Percentiles rank a stretch among this genome's conserved stretches.
phyloP scores from a whole-genome alignment of 2,888 invertebrate species.

The Gymnoscelis rufifasciata region DNA sequence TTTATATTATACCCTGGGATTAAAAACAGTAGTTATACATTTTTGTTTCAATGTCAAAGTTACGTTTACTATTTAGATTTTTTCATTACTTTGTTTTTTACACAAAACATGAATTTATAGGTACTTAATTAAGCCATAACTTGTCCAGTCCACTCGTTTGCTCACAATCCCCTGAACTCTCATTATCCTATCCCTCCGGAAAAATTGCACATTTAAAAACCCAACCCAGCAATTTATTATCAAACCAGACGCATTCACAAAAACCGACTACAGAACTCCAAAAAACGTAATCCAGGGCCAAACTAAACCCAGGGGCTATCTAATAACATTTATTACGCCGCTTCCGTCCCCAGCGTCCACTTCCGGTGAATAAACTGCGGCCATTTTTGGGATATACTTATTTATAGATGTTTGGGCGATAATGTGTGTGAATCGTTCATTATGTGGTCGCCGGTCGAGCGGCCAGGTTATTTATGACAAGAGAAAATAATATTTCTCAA shows the following conservation, averaged over 20 bases:
- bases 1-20: too few relatives aligned
- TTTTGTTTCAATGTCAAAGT: too few relatives aligned
- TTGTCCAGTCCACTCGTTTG: too few relatives aligned
- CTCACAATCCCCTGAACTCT: constrained; percentile 11
- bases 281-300: constrained; percentile 61
- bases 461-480: constrained; percentile 21
- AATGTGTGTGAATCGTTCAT: constrained; percentile 65
- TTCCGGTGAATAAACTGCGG: constrained; percentile 76
- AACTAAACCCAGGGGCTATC: constrained; percentile 78
- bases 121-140: too few relatives aligned
- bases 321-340: constrained; percentile 78
- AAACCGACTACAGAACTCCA: constrained; percentile 60
- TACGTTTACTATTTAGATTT: too few relatives aligned
- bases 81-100: too few relatives aligned
- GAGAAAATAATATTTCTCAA: too few relatives aligned
- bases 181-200: constrained; percentile 34
- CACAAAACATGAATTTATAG: too few relatives aligned
- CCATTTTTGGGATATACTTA: constrained; percentile 79
- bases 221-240: constrained; percentile 67
- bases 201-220: constrained; percentile 43
- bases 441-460: constrained; percentile 37
- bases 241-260: constrained; percentile 76
- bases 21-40: too few relatives aligned
- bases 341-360: constrained; percentile 75
- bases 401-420: constrained; percentile 73